Evolutionary conservation across 2,113 vertebrate genomes (phyloP).

Genomic region (Pelmatolapia mariae): DNA sequence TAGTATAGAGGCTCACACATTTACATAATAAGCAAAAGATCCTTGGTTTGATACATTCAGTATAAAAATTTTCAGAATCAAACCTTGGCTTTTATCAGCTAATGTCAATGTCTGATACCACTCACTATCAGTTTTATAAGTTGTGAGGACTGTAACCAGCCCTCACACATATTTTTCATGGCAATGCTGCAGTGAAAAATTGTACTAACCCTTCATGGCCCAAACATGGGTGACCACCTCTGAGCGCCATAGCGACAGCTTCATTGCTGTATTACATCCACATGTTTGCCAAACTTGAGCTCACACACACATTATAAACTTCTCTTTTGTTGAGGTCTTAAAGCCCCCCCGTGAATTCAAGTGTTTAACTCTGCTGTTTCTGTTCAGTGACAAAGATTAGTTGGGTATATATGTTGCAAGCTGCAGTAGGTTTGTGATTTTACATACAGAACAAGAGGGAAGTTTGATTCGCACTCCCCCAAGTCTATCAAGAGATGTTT

Average conservation of each 20-base stretch:
- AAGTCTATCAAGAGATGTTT: slow-evolving; percentile 52
- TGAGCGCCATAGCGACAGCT: background rate
- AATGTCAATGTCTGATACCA: background rate
- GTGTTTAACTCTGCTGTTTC: background rate
- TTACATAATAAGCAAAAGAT: background rate
- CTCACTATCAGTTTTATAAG: background rate
- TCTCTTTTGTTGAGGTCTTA: background rate
- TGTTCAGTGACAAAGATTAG: background rate
- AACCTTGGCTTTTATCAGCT: background rate
- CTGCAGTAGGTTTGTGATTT: background rate
- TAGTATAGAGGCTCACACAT: background rate
- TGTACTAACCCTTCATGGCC: too few relatives aligned
- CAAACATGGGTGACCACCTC: background rate
- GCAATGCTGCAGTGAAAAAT: background rate
- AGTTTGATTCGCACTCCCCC: slow-evolving; percentile 42
- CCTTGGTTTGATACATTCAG: background rate
- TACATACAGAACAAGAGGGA: slow-evolving; percentile 35
- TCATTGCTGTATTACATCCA: background rate
- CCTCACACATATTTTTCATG: background rate
- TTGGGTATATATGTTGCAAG: background rate
- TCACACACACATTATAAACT: background rate
- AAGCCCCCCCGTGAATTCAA: background rate
- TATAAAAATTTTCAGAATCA: background rate
- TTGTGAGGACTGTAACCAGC: background rate
- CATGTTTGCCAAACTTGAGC: background rate